Percentiles rank a stretch among this genome's conserved stretches.
Evolutionary conservation across 2,888 invertebrate species (phyloP).

Genomic region (Chirona hameri): DNA sequence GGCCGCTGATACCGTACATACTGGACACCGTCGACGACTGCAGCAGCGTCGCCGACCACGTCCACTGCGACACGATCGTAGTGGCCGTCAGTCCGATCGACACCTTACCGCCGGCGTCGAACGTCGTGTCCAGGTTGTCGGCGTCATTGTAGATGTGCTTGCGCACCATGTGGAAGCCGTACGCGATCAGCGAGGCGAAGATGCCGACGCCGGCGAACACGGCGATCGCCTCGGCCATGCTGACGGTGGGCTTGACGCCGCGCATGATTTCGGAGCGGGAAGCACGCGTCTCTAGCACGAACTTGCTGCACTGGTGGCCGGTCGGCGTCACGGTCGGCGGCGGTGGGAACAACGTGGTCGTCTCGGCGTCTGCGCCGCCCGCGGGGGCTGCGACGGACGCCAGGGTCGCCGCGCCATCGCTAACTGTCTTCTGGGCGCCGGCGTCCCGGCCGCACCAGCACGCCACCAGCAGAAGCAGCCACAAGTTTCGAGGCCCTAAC

Average conservation of each 20-base stretch:
- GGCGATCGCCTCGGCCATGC: constrained; percentile 43
- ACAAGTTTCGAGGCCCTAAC: too few species aligned
- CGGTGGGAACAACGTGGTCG: background rate
- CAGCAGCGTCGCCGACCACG: too few species aligned
- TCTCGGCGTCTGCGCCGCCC: background rate
- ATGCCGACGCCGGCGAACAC: constrained; percentile 44
- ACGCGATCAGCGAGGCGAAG: background rate
- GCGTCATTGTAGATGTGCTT: constrained; percentile 30
- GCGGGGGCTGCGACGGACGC: background rate
- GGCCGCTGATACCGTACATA: constrained; percentile 36
- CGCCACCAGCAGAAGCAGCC: background rate
- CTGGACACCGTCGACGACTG: constrained; percentile 43
- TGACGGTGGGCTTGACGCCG: background rate
- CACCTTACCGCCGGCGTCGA: constrained; percentile 49
- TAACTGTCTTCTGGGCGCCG: background rate
- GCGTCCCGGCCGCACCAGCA: background rate
- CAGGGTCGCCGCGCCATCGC: too few species aligned
- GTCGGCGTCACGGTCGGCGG: background rate
- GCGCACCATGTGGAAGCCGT: too few species aligned
- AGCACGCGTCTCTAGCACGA: background rate
- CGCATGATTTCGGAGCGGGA: background rate
- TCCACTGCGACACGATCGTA: constrained; percentile 45
- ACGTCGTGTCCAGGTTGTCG: constrained; percentile 46
- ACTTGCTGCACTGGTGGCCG: background rate
- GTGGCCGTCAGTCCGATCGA: constrained; percentile 47